Evolutionary conservation across 2,888 invertebrate genomes (phyloP), one percentile per base, ranked within the genome.

Genomic region (Cryptus viduatorius): DNA sequence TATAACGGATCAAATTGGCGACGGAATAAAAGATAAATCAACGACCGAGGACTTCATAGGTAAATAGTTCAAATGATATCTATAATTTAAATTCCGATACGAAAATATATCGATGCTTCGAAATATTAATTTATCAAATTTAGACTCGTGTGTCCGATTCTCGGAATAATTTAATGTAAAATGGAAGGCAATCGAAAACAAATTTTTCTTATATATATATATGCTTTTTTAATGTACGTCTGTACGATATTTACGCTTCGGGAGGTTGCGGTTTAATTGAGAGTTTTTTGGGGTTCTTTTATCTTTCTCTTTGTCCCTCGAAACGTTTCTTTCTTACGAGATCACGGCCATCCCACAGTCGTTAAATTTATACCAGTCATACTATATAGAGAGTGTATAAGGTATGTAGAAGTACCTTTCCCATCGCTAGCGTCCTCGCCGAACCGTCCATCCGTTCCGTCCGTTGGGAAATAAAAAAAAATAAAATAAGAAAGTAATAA

Each of bases 381-480:
- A 19, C 64, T 48, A 42, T 71, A 37, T 14, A 29, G 29, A 61
- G 61, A 14, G 29, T 16, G 71, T 53, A 50, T 64, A 50, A 37
- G 37, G 4, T 8, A 8, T 8, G 37, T 37, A 37, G 37, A 64
- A 42, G 16, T n/a, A 50, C 53, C 53, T 79, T 72, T 72, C 42
- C 72, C 53, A 5, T 48, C 42, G 64, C 79, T 37, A 42, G 61
- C 59, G 48, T 16, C 53, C 79, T 65, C 72, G 46, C n/a, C 29
- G 73, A 59, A 73, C 56, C 56, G 65, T 56, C 79, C 78, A 37
- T 61, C 48, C 69, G 31, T 73, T 29, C 7, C 73, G 73, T 16
- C 61, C 37, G 48, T 10, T 48, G 16, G 12, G 10, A 61, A 48
- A 53, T 19, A 67, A 77, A 76, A 72, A 72, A 73, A 29, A n/a